Evolutionary conservation across 2,113 vertebrate species (phyloP).

Genomic region (Corythornis madagascariensis): DNA sequence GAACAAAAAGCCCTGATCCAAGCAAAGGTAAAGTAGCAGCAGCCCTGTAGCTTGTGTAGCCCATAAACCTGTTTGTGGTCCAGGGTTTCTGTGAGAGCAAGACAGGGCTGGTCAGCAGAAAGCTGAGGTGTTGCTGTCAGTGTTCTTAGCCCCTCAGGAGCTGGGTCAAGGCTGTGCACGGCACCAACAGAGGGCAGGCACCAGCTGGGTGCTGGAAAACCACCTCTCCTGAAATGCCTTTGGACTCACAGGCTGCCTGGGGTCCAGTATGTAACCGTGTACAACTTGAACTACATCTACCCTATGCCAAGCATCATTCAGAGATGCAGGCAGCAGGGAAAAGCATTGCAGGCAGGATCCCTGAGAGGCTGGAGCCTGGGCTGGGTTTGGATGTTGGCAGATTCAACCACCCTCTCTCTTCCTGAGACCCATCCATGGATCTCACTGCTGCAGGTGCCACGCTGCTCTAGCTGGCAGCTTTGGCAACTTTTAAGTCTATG

Average conservation of each 20-base stretch:
- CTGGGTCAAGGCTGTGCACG: background rate
- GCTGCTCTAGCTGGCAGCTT: background rate
- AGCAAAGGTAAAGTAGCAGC: background rate
- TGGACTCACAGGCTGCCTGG: background rate
- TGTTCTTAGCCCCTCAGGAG: background rate
- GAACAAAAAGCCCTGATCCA: background rate
- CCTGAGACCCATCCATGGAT: background rate
- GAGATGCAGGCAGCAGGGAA: accelerated
- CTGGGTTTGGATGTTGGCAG: background rate
- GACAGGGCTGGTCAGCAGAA: background rate
- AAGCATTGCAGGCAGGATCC: background rate
- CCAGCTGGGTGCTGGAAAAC: background rate
- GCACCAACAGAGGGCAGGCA: slow-evolving; percentile 46
- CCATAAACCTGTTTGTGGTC: background rate
- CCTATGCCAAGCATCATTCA: background rate
- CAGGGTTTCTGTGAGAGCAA: background rate
- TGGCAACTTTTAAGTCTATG: background rate
- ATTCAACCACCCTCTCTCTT: background rate
- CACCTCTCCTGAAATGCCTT: background rate
- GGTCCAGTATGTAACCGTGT: background rate
- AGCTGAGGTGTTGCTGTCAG: background rate
- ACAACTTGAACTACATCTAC: background rate
- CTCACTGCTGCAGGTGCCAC: background rate
- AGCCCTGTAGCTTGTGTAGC: background rate
- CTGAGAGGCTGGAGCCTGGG: background rate